These are phyloP conservation scores for Chiridota heheva DNA, from an alignment of 35 echinoderm and acorn worm genomes.

Conservation along the genomic window DNA sequence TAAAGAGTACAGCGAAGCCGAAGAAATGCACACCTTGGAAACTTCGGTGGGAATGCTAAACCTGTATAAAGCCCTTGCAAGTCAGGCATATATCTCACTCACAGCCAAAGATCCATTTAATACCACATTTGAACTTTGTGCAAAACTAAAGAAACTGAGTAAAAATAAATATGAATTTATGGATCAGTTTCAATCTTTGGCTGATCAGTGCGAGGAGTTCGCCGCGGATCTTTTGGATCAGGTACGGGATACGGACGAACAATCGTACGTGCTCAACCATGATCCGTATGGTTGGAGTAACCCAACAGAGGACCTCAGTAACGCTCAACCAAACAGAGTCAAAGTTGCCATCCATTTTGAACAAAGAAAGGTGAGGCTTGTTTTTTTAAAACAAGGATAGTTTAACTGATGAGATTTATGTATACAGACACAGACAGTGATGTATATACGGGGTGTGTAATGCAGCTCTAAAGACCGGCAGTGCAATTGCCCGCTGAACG, in stretches of 20 bases:
- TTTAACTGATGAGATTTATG: neutral
- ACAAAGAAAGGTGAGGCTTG: constrained; percentile 87
- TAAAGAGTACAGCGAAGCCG: constrained; percentile 56
- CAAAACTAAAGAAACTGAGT: constrained; percentile 78
- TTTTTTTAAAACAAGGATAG: neutral
- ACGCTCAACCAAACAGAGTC: constrained; percentile 77
- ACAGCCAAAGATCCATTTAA: constrained; percentile 92
- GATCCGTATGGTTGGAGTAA: constrained; percentile 95
- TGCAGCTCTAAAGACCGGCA: too few species aligned
- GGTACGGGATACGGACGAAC: constrained; percentile 83
- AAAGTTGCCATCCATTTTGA: constrained; percentile 93
- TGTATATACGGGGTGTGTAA: too few species aligned
- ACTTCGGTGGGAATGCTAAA: constrained; percentile 97
- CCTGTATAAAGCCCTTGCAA: constrained; percentile 78
- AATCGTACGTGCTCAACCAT: constrained; percentile 82
- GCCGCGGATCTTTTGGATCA: constrained; percentile 92
- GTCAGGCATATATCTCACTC: constrained; percentile 90
- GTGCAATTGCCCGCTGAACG: too few species aligned
- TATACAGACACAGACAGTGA: neutral
- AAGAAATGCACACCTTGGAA: constrained; percentile 78
- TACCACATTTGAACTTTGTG: constrained; percentile 90
- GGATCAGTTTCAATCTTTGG: constrained; percentile 87
- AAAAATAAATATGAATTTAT: constrained; percentile 92
- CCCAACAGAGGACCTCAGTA: constrained; percentile 58
- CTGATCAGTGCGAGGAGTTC: constrained; percentile 89